Evolutionary conservation across 1,140 invertebrate species (phyloP), one percentile per base, ranked within the genome.

Genomic region (Whitmania pigra): DNA sequence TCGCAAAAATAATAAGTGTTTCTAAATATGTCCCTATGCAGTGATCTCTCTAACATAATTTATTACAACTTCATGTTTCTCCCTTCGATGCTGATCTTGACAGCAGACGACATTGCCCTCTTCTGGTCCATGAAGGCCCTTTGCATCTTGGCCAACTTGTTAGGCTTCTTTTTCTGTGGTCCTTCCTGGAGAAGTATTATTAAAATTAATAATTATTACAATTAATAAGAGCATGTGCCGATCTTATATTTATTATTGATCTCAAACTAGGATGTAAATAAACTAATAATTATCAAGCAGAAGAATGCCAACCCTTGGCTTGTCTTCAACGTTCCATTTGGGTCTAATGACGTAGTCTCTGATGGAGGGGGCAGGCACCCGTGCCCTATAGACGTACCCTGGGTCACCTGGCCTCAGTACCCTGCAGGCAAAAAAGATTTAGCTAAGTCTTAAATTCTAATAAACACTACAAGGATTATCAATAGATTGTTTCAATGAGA

Each of bases 331-430:
- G 73, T 89, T 90, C 87, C 90, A 94, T 80, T 93, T 91, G 0
- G 96, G 96, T 73, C 96, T 83, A 70, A 93, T 87, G 36, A 98
- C 89, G 80, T 99, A 99, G 82, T 98, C 95, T 84, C 94, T 97
- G 78, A 89, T 93, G 55, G 94, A 97, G 66, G 94, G 94, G 78
- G 88, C 83, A 22, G 96, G 96, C 67, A 99, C 95, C 75, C 96
- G 85, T 20, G 96, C 96, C 80, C 96, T 85, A 15, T 88, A 88
- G 67, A 97, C 88, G 91, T 93, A 98, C 43, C 95, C 95, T 75
- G 91, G 89, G 79, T 97, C 93, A 72, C 95, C 94, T 0, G 95
- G 94, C 75, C 92, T 84, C 36, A 92, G 79, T 63, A 86, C 83
- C 57, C 71, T 73, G 72, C 77, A 79, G 74, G 49, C 75, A 75